Evolutionary conservation across 2,797 vertebrate species (phyloP).

Genomic region (Alcedo atthis): DNA sequence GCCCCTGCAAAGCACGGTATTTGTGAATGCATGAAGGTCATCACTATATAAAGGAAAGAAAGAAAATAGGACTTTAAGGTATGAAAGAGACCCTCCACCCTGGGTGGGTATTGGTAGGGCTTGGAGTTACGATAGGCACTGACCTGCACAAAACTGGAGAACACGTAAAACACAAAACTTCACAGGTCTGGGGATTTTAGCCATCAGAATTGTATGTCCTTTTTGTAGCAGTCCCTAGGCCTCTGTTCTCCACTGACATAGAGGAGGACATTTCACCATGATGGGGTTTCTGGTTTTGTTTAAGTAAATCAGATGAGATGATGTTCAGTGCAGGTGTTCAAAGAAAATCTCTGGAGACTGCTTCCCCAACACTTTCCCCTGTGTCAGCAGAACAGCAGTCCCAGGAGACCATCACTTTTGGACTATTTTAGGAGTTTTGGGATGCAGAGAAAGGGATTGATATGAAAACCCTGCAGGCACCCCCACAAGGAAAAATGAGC

Average conservation of each 20-base stretch:
- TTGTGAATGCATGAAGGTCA: not conserved
- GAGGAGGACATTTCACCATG: rapidly evolving
- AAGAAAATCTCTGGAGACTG: rapidly evolving
- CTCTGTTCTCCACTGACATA: rapidly evolving
- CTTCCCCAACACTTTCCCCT: no score
- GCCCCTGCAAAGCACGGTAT: not conserved
- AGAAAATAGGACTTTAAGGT: not conserved
- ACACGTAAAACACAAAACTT: not conserved
- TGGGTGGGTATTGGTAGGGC: rapidly evolving
- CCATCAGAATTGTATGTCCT: rapidly evolving
- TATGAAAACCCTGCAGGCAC: not conserved
- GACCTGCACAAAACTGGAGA: not conserved
- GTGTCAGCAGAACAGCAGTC: not conserved
- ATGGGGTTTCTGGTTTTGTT: not conserved
- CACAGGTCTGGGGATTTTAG: not conserved
- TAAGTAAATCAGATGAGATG: not conserved
- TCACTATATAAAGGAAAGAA: not conserved
- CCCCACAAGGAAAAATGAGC: not conserved
- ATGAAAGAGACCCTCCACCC: not conserved
- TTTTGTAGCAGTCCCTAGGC: not conserved
- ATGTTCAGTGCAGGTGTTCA: not conserved
- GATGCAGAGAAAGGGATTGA: not conserved
- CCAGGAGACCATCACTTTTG: rapidly evolving
- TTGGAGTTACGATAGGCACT: rapidly evolving
- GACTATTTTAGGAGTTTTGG: not conserved